Evolutionary conservation across 2,888 invertebrate genomes (phyloP), one percentile per base, ranked within the genome.

Genomic region (Volucella zonaria): DNA sequence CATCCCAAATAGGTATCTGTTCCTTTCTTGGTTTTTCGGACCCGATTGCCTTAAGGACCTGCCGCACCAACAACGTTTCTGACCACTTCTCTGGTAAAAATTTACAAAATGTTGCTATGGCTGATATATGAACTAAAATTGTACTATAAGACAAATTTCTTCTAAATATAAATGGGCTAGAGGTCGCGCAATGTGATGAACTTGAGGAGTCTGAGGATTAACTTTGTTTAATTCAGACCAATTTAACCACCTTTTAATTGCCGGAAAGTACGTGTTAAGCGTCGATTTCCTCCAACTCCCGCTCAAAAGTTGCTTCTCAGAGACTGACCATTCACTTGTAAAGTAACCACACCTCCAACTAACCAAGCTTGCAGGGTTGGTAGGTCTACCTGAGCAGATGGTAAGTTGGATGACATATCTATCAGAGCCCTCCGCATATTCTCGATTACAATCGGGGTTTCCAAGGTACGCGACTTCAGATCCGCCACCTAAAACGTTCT

Each of bases 401-500:
- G 51, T 18, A 47, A 8, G 14, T 76, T 62, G 10, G 70, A 58
- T 67, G 75, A 66, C 1, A 61, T 14, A 14, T 77, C 62, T 23
- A 77, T 45, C 18, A 68, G 56, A 40, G 66, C 66, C 40, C 61
- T 38, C 42, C 12, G 47, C n/a, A 76, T 70, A 59, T 31, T 75
- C 2, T 74, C 56, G 56, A 80, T 66, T 38, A 2, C 2, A 43
- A 54, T 64, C 23, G 80, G 56, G 8, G 15, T n/a, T 42, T 58
- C 14, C 45, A 77, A 18, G 40, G 70, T 70, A 11, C 68, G 61
- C 14, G 81, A 47, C 12, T 14, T 70, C 9, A 70, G 18, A 59
- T 81, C 81, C 18, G 58, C 11, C 58, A 81, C 42, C 66, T 70
- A 81, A 58, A 76, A 76, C 38, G 73, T 73, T 12, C 67, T 76